Base-by-base conservation (phyloP, 2,797 vertebrate genomes). In the Cyprinella venusta region DNA sequence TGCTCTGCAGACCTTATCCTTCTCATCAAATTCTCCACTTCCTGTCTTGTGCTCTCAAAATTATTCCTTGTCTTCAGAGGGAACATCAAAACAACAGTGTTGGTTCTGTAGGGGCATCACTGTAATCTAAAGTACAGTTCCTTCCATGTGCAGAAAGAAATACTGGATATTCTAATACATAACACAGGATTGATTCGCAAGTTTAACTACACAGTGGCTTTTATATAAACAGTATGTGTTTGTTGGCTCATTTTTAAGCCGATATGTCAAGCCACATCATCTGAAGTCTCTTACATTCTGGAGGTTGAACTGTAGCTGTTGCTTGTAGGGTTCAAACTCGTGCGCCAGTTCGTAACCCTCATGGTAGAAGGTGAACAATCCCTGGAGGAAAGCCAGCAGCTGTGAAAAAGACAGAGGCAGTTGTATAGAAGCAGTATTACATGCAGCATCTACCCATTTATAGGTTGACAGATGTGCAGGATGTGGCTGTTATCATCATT, bases 301-400 rank as follows among this genome's bases (percentile, higher is more conserved):
- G 82, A 99, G 93, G 93, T 99, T 99, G 94, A 98, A 99, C 91
- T 99, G 98, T 81, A 99, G 94, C 87, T 99, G 97, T 72, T 98
- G 97, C 89, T 99, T 99, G 90, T 99, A 99, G 0, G 98, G 98
- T 71, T 97, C 96, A 90, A 99, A 99, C 90, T 99, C 98, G 87
- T 95, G 96, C 83, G 98, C 97, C 88, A 99, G 92, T 89, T 99
- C 98, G 48, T 99, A 99, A 89, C 98, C 98, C 91, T 99, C 98
- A 0, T 99, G 98, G 93, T 99, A 99, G 94, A 98, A 99, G 0
- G 97, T 99, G 91, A 99, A 99, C 90, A 99, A 90, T 7, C 98
- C 98, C 92, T 99, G 98, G 87, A 99, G 97, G 91, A 99, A 99
- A 15, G 98, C 97, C 93, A 99, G 90, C 81, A 99, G 94, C 98